Evolutionary conservation across 2,797 vertebrate species (phyloP), one percentile per base, ranked within the genome.

Genomic region (Oreonectes daqikongensis): DNA sequence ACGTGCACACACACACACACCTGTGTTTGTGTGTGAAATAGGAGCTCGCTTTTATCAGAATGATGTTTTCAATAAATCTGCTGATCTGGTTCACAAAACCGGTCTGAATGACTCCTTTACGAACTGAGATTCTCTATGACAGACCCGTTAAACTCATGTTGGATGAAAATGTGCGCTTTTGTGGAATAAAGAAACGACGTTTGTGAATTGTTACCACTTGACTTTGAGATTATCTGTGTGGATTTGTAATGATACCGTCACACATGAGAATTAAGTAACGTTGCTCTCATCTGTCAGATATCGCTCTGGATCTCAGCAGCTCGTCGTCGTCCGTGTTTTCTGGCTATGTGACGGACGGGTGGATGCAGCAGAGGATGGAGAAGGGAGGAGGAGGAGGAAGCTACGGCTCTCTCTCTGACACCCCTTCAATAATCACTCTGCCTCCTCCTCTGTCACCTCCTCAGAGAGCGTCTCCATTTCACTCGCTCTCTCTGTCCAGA

Each of bases 401-500:
- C 79, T 95, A 94, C 42, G 88, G 93, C 65, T 94, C 93, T 68
- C 89, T 85, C 22, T 92, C 91, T n/a, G 85, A 92, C 84, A 91
- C 95, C 82, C 93, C 93, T 4, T 91, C 94, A 88, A 92, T 93
- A 89, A 95, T 95, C 92, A 93, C 92, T 72, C 89, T 90, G 78
- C 93, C 95, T 72, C 95, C 95, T 85, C 80, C 89, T 81, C 83
- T 94, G 84, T 92, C 92, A 85, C 89, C 90, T 64, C 90, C 93
- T 81, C 93, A 90, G 80, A 85, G 90, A 7, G 84, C 91, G 18
- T 85, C 90, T 86, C 87, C 86, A 79, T 92, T 90, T 83, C 93
- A 89, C 82, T 89, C 90, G 63, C 90, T 89, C 88, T 93, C 94
- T 86, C 87, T 89, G 66, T 86, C 87, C 75, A 85, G 84, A 59